Percentiles rank a stretch among this genome's conserved stretches.
Evolutionary conservation across 92 coral and sea anemone genomes (phyloP).

Genomic region (Zoanthus gigantus): DNA sequence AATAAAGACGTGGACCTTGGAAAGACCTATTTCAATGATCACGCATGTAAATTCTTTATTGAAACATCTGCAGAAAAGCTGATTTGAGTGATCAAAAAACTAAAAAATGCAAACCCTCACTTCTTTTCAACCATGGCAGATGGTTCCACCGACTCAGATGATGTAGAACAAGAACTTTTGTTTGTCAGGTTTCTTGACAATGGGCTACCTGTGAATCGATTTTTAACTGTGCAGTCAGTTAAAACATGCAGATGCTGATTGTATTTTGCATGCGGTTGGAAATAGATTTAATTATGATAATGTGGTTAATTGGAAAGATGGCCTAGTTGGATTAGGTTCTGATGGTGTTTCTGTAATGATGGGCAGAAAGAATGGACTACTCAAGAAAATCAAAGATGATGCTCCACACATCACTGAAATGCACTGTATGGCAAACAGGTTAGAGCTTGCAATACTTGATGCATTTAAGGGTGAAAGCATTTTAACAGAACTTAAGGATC

Average conservation of each 20-base stretch:
- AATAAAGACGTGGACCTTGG: neutral
- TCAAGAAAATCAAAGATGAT: constrained; percentile 68
- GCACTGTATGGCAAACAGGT: constrained; percentile 63
- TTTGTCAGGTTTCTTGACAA: constrained; percentile 46
- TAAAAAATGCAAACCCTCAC: constrained; percentile 32
- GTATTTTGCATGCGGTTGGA: constrained; percentile 45
- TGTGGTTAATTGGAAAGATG: constrained; percentile 58
- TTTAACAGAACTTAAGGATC: constrained; percentile 64
- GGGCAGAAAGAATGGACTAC: constrained; percentile 57
- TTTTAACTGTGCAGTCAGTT: constrained; percentile 59
- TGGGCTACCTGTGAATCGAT: constrained; percentile 57
- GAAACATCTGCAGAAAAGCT: constrained; percentile 54
- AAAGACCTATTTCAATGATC: neutral
- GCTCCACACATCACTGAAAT: constrained; percentile 67
- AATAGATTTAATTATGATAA: constrained; percentile 57
- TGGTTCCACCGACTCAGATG: constrained; percentile 51
- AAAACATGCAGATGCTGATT: constrained; percentile 57
- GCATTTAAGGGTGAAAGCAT: constrained; percentile 65
- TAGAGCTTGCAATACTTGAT: constrained; percentile 61
- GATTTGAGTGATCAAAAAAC: constrained; percentile 35
- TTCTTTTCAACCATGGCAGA: constrained; percentile 57
- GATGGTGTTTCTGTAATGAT: constrained; percentile 61
- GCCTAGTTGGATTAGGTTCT: constrained; percentile 62
- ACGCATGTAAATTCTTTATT: constrained; percentile 22
- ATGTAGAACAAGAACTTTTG: constrained; percentile 52